A percentile compares a stretch with the other conserved stretches of the same genome.
These are phyloP conservation scores for Athetis lepigone DNA, from an alignment of 2,888 invertebrate species.

Conservation along the genomic window DNA sequence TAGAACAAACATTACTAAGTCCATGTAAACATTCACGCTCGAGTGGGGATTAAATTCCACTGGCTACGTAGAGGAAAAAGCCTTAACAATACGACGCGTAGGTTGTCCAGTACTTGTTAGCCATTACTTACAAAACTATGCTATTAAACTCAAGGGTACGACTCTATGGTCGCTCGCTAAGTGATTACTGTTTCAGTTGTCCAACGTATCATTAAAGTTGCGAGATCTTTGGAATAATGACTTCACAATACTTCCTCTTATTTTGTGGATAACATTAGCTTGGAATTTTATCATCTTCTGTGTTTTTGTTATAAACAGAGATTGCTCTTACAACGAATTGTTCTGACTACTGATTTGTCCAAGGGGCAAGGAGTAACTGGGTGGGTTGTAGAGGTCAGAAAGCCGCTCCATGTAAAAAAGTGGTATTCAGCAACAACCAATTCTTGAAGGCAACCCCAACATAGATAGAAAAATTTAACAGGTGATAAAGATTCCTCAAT, in stretches of 20 bases:
- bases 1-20: slow-evolving; percentile 13
- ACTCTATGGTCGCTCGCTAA: slow-evolving; percentile 19
- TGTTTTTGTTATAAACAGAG: too few relatives aligned
- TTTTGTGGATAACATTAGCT: background rate
- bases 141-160: slow-evolving; percentile 52
- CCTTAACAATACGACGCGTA: slow-evolving; percentile 40
- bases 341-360: too few relatives aligned
- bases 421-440: too few relatives aligned
- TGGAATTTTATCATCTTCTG: too few relatives aligned
- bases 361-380: too few relatives aligned
- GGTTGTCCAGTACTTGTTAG: slow-evolving; percentile 26
- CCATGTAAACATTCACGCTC: slow-evolving; percentile 23
- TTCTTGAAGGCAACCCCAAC: too few relatives aligned
- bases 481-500: too few relatives aligned
- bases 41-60: slow-evolving; percentile 44
- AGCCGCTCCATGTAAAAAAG: too few relatives aligned
- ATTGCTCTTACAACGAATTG: too few relatives aligned
- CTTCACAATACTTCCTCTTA: background rate
- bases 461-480: too few relatives aligned
- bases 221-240: background rate
- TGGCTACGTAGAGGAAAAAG: slow-evolving; percentile 41
- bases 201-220: slow-evolving; percentile 11
- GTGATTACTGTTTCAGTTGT: slow-evolving; percentile 38
- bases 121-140: slow-evolving; percentile 36
- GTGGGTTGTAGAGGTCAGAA: too few relatives aligned